Base-by-base conservation (phyloP, 2,797 vertebrate genomes). In the Catostomus latipinnis region DNA sequence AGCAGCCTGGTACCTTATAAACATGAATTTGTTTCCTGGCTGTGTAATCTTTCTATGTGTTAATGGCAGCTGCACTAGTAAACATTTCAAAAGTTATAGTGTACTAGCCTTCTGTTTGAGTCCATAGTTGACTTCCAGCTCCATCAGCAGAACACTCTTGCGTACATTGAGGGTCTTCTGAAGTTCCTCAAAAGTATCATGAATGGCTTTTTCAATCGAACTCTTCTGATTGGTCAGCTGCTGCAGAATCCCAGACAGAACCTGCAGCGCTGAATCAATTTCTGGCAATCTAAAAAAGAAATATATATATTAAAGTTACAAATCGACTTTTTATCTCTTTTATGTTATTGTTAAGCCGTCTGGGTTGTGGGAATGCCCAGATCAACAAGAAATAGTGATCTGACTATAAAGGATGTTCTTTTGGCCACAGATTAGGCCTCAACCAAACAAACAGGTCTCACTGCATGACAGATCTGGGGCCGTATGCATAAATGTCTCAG, bases 41-140 rank as follows among this genome's bases (percentile, higher is more conserved):
- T 34, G 34, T 34, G 52, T 53, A 53, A 53, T 6, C 52, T 8
- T 53, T 53, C 52, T 53, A 12, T 53, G 8, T 53, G 12, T 53
- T 12, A 53, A 6, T 53, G 12, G 8, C 6, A 53, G 8, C 8
- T 8, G 1, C 8, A 53, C 8, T 53, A 53, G 52, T 53, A 18
- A 53, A 18, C 54, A 66, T 6, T 50, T 8, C 4, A 65, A 74
- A 52, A 45, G 6, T 8, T 1, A 34, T 49, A 7, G 54, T 13
- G 68, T 63, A 78, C 92, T 94, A 90, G 97, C 98, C 94, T 99
- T 99, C 91, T 99, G 97, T 92, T 99, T 99, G 86, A 98, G 95
- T 75, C 96, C 96, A 14, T 98, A 98, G 93, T 97, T 99, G 89
- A 99, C 97, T 91, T 99, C 98, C 89, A 99, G 92, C 88, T 99